A percentile compares a stretch with the other conserved stretches of the same genome.
These are phyloP conservation scores for Cebidichthys violaceus DNA, from an alignment of 2,113 vertebrate species.

Conservation along the genomic window DNA sequence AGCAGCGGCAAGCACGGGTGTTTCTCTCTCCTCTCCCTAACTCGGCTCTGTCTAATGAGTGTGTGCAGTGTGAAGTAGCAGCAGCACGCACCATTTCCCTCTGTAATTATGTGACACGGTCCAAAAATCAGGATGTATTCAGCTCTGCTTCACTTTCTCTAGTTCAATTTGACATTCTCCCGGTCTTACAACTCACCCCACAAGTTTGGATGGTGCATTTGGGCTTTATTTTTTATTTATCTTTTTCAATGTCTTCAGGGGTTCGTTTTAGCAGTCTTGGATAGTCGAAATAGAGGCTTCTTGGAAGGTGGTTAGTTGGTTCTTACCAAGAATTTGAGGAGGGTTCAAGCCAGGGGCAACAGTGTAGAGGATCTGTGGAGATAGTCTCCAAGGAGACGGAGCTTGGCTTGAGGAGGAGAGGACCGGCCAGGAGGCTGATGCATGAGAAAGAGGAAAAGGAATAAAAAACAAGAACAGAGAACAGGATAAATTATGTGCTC, in stretches of 20 bases:
- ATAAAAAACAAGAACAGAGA: constrained; percentile 48
- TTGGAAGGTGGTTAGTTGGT: constrained; percentile 60
- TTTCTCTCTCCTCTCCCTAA: constrained; percentile 51
- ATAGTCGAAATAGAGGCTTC: constrained; percentile 40
- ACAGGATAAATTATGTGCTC: constrained; percentile 65
- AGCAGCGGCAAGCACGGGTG: constrained; percentile 48
- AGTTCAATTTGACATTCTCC: constrained; percentile 47
- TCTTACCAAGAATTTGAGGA: constrained; percentile 53
- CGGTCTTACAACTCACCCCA: constrained; percentile 15
- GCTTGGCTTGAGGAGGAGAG: constrained; percentile 75
- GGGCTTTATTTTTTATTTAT: constrained; percentile 4
- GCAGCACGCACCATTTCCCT: constrained; percentile 69
- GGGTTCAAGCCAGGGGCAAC: constrained; percentile 58
- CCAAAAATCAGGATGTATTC: constrained; percentile 70
- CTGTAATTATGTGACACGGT: constrained; percentile 78
- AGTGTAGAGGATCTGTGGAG: constrained; percentile 64
- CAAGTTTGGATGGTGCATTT: constrained; percentile 27
- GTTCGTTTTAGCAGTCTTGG: constrained; percentile 46
- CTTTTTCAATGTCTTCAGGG: constrained; percentile 26
- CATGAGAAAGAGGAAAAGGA: constrained; percentile 49
- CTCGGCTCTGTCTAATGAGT: constrained; percentile 73
- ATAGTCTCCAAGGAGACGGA: constrained; percentile 69
- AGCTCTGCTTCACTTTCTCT: constrained; percentile 51
- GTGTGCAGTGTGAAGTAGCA: constrained; percentile 73
- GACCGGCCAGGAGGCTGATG: constrained; percentile 68